These are phyloP conservation scores for Episyrphus balteatus DNA, from an alignment of 1,140 invertebrate genomes.

Conservation along the genomic window DNA sequence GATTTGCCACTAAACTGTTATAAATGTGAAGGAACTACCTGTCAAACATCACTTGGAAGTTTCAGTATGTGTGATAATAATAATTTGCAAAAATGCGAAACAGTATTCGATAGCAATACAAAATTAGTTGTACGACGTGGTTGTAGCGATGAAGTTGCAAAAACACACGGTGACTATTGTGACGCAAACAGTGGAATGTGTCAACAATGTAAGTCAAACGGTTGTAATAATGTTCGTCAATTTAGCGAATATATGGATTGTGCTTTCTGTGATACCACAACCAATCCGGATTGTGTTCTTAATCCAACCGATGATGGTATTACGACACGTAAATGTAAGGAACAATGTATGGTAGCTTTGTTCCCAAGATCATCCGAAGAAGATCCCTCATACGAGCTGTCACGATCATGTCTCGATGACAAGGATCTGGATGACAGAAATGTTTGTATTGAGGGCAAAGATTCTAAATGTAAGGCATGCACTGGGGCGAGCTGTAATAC, in stretches of 20 bases:
- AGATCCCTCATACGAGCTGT: constrained; percentile 20
- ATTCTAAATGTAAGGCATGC: constrained; percentile 16
- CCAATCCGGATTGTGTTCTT: constrained; percentile 8
- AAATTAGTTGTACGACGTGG: constrained; percentile 15
- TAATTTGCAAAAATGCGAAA: constrained; percentile 24
- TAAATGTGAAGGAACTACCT: constrained; percentile 13
- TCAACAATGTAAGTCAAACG: constrained; percentile 26
- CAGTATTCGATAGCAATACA: constrained; percentile 15
- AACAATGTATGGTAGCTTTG: constrained; percentile 22
- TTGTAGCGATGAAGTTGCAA: constrained; percentile 19
- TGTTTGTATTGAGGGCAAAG: constrained; percentile 13
- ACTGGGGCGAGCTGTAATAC: constrained; percentile 15
- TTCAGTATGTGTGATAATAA: constrained; percentile 16
- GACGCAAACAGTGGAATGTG: constrained; percentile 15
- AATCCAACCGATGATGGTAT: constrained; percentile 8
- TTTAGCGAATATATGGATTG: constrained; percentile 18
- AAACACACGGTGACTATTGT: constrained; percentile 14
- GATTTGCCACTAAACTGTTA: constrained; percentile 21
- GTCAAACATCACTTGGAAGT: not conserved
- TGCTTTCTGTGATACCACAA: constrained; percentile 23
- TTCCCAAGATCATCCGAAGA: constrained; percentile 23
- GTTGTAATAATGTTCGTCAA: constrained; percentile 18
- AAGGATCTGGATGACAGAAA: constrained; percentile 15
- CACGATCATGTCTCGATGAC: constrained; percentile 28
- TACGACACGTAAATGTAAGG: constrained; percentile 20